Evolutionary conservation across 2,797 vertebrate species (phyloP), one percentile per base, ranked within the genome.

Genomic region (Poecilia picta): DNA sequence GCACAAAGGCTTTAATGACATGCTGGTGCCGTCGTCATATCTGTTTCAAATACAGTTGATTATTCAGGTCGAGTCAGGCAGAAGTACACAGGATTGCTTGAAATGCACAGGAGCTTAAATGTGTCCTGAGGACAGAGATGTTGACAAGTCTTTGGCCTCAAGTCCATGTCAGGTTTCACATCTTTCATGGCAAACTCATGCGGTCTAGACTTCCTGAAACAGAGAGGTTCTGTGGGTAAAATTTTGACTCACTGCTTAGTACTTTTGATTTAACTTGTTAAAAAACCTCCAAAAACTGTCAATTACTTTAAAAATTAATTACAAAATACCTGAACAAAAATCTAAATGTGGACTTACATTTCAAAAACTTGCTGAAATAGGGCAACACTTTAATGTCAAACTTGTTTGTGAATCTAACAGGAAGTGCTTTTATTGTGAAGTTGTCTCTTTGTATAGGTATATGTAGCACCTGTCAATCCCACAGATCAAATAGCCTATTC

Each of bases 1-100:
- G 79, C 71, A 78, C 62, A 73, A 77, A 6, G 66, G 77, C 78
- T 87, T 81, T 59, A 85, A 86, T 81, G 70, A 66, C 79, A 66
- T 76, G 76, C 86, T 86, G 83, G 81, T 87, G 90, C 75, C 90
- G 71, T 92, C 36, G 74, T 90, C 83, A 2, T 88, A 83, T 91
- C 85, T 79, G 83, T 91, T 86, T 80, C 82, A 87, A 80, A 87
- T 76, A 76, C 70, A 72, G 72, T 53, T 36, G 51, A 51, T 88
- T 73, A 36, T 84, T 85, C 46, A 47, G 41, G 43, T 71, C 76
- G 66, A 68, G 82, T 90, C 84, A 76, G 23, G 81, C 79, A 46
- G 64, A 83, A 81, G 81, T 71, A 73, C 39, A 73, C 39, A 39
- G 82, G 68, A 55, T 59, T 73, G 66, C 31, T 45, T 73, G 53